phyloP scores from a whole-genome alignment of 1,140 invertebrate genomes.

The Cydia strobilella region DNA sequence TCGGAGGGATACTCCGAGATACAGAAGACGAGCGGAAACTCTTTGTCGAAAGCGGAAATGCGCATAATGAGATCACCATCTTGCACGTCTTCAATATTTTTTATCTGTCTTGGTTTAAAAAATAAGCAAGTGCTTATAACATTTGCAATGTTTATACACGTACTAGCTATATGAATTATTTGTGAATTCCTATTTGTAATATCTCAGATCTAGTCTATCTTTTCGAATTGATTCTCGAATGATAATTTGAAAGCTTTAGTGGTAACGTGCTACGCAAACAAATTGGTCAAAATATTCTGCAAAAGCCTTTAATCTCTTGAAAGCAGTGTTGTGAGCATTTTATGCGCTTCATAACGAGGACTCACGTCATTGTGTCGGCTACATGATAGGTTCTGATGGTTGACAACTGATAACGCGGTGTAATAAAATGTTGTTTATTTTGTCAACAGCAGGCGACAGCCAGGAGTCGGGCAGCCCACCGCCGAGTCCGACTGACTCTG shows the following conservation, averaged over 20 bases:
- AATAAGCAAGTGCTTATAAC: conserved; percentile 35
- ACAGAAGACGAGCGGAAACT: conserved; percentile 75
- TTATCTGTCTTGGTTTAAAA: conserved; percentile 48
- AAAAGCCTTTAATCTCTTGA: no score
- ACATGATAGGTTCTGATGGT: conserved; percentile 48
- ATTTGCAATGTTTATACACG: neutral
- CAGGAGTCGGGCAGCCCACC: conserved; percentile 73
- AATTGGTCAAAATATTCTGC: no score
- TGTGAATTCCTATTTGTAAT: no score
- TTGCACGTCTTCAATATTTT: conserved; percentile 71
- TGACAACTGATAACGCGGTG: conserved; percentile 20
- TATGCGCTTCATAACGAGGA: neutral
- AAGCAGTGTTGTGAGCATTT: no score
- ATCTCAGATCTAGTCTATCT: no score
- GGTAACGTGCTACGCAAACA: no score
- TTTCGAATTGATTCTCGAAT: no score
- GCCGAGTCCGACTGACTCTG: conserved; percentile 67
- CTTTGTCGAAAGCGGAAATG: conserved; percentile 73
- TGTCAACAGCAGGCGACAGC: conserved; percentile 71
- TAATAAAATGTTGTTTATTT: conserved; percentile 44
- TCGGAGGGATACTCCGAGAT: conserved; percentile 68
- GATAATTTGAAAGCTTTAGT: no score
- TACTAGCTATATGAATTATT: no score
- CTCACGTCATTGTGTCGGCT: neutral
- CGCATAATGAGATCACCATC: conserved; percentile 72